Conservation (phyloP, 30 jellyfish, hydroid and myxozoan species). For the Aurelia sp. region DNA sequence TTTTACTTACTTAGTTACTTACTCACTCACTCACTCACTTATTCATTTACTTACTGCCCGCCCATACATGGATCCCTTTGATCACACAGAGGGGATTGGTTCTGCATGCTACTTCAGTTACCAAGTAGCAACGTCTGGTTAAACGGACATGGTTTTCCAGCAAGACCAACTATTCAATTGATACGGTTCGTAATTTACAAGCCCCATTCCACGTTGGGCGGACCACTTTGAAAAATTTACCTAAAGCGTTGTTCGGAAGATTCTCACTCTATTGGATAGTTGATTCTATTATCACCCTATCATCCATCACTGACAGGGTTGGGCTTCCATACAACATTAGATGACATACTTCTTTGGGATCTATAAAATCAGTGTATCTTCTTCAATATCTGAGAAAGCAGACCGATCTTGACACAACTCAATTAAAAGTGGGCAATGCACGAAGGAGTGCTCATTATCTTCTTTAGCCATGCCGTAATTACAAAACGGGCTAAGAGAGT, state of each 20-base stretch:
- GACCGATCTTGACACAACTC: not conserved
- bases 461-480: not conserved
- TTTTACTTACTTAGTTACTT: too few species aligned
- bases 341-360: conserved; percentile 33
- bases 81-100: too few species aligned
- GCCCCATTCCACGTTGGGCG: conserved; percentile 20
- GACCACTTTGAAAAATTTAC: not conserved
- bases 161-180: too few species aligned
- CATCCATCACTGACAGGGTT: conserved; percentile 5
- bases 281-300: conserved; percentile 15
- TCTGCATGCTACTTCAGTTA: too few species aligned
- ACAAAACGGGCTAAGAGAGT: not conserved
- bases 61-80: too few species aligned
- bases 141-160: too few species aligned
- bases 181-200: not conserved
- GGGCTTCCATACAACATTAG: conserved; percentile 27
- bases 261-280: conserved; percentile 27
- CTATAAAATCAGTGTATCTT: conserved; percentile 21
- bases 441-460: not conserved
- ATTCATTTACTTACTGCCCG: too few species aligned
- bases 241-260: not conserved
- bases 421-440: not conserved
- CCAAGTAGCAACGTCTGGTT: too few species aligned
- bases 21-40: too few species aligned
- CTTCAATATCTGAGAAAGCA: not conserved